These are phyloP conservation scores for Plecturocebus donacophilus DNA, from an alignment of 2,113 vertebrate genomes.

Conservation along the genomic window DNA sequence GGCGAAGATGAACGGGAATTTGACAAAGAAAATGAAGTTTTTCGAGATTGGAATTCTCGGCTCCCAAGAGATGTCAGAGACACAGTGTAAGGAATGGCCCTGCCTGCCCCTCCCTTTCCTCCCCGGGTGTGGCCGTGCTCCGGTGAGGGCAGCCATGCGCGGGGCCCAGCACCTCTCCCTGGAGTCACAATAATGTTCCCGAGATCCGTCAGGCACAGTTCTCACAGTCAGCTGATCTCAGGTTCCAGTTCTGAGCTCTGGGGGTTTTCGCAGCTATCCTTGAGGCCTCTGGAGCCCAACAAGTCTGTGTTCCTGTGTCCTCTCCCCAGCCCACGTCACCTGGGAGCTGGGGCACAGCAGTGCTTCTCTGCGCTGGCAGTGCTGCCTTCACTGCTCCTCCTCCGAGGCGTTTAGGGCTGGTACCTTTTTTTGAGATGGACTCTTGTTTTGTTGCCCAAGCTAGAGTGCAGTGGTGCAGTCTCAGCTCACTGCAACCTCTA, in stretches of 20 bases:
- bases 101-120: neutral
- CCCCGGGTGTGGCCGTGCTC: accelerated
- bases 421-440: too few relatives aligned
- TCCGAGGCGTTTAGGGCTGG: neutral
- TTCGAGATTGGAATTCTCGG: slow-evolving; percentile 96
- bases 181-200: neutral
- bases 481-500: too few relatives aligned
- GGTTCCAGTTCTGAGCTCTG: neutral
- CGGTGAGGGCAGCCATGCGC: too few relatives aligned
- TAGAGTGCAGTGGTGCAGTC: too few relatives aligned
- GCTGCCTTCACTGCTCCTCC: neutral
- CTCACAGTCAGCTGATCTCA: neutral
- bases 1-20: slow-evolving; percentile 97
- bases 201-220: neutral
- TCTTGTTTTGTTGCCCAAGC: too few relatives aligned
- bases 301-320: neutral
- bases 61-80: slow-evolving; percentile 94
- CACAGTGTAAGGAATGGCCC: slow-evolving; percentile 82
- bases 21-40: slow-evolving; percentile 99
- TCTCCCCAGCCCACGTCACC: neutral
- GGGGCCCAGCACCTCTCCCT: neutral
- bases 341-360: neutral
- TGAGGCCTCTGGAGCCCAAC: neutral
- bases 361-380: accelerated
- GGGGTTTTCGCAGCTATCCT: neutral